Evolutionary conservation across 2,888 invertebrate genomes (phyloP), one percentile per base, ranked within the genome.

Genomic region (Leucania comma): DNA sequence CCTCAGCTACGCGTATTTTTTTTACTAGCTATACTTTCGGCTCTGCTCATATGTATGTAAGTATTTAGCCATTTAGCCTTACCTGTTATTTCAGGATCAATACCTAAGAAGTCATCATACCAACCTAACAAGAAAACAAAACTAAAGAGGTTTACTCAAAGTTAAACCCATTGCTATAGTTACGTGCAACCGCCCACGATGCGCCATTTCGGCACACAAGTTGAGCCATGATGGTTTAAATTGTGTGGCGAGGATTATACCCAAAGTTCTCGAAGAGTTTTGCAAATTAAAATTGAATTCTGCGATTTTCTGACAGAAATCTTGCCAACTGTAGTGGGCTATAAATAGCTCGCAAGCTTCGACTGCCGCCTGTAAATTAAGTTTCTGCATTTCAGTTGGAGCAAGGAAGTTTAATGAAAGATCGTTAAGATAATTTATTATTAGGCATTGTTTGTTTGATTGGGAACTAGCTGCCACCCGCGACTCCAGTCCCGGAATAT

Each of bases 1-100:
- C 24, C 46, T 61, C 22, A 51, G 48, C 38, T 32, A 58, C 9
- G n/a, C 38, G 24, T 59, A 24, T 35, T n/a, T 75, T n/a, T 53
- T 54, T 54, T 53, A 75, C n/a, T 51, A 46, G 17, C 12, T 57
- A 8, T 24, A 17, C 20, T 53, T 24, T 57, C 20, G 12, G 29
- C 20, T 32, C 32, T 42, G 17, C 22, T n/a, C 32, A 24, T 10
- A 26, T 29, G 20, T 26, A 22, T 22, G 10, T 56, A 57, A 14
- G 35, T 35, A 8, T 29, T 12, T 12, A 38, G 2, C 29, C 29
- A 29, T 4, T 3, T 29, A 29, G 29, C 29, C 29, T 60, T n/a
- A 48, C 32, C n/a, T 48, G 48, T 59, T 46, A 59, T 42, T 22
- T 35, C 14, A 35, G 46, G 20, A 35, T 35, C 35, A 20, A 6